Conservation (phyloP, 2,113 vertebrate species). For the Dicentrarchus labrax region DNA sequence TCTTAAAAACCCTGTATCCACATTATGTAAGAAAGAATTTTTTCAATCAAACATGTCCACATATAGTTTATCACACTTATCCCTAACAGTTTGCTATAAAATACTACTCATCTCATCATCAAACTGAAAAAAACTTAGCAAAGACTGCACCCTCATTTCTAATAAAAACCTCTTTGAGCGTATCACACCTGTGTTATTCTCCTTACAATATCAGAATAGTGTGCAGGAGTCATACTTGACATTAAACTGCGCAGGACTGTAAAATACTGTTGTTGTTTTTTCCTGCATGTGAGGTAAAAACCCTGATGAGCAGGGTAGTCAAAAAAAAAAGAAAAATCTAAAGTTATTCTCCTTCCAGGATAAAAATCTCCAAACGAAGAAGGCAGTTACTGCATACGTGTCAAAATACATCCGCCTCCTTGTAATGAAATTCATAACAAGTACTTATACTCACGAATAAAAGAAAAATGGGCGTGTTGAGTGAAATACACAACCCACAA, state of each 20-base stretch:
- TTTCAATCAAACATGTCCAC: constrained; percentile 39
- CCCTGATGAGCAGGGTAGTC: constrained; percentile 37
- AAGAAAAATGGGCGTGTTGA: constrained; percentile 39
- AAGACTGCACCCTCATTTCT: constrained; percentile 10
- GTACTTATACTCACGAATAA: constrained; percentile 24
- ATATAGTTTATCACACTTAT: constrained; percentile 21
- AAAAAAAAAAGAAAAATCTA: constrained; percentile 33
- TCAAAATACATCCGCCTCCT: constrained; percentile 40
- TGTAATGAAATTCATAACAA: constrained; percentile 31
- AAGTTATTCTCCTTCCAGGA: constrained; percentile 22
- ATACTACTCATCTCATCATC: constrained; percentile 41
- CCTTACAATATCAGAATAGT: constrained; percentile 35
- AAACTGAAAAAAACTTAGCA: constrained; percentile 29
- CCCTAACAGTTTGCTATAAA: constrained; percentile 56
- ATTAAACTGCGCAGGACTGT: constrained; percentile 17
- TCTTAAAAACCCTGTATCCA: constrained; percentile 75
- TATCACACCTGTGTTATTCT: constrained; percentile 21
- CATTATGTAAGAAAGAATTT: constrained; percentile 45
- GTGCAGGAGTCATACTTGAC: constrained; percentile 50
- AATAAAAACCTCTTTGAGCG: constrained; percentile 32
- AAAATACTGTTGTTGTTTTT: constrained; percentile 14
- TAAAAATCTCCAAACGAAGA: constrained; percentile 16
- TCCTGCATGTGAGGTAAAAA: constrained; percentile 65
- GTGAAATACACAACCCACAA: constrained; percentile 55
- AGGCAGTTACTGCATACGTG: constrained; percentile 53